These are phyloP conservation scores for Cyclopterus lumpus DNA, from an alignment of 2,797 vertebrate species.

Conservation along the genomic window DNA sequence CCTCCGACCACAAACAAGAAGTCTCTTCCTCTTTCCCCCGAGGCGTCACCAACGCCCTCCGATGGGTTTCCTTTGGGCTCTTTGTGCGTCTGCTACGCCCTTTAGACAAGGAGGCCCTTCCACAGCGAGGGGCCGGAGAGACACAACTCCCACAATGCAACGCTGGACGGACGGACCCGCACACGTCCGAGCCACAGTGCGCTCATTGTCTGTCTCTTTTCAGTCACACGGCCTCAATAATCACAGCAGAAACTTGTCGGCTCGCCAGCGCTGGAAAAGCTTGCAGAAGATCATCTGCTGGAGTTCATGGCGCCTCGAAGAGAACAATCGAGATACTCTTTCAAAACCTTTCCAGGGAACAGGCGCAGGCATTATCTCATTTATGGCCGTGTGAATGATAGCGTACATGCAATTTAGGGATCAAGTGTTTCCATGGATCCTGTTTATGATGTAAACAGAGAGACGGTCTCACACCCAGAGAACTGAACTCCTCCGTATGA, in stretches of 20 bases:
- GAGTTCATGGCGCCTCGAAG: slow-evolving; percentile 64
- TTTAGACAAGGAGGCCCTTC: slow-evolving; percentile 28
- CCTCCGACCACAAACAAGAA: background rate
- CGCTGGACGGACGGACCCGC: slow-evolving; percentile 58
- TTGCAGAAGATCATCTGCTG: slow-evolving; percentile 65
- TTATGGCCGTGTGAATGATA: slow-evolving; percentile 61
- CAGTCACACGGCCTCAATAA: slow-evolving; percentile 19
- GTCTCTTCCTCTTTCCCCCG: slow-evolving; percentile 22
- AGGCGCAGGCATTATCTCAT: slow-evolving; percentile 71
- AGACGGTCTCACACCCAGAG: slow-evolving; percentile 43
- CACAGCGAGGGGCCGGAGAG: slow-evolving; percentile 16
- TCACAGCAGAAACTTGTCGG: slow-evolving; percentile 36
- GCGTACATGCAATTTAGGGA: slow-evolving; percentile 57
- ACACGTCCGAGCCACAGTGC: slow-evolving; percentile 59
- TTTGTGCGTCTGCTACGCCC: slow-evolving; percentile 37
- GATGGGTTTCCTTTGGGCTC: slow-evolving; percentile 49
- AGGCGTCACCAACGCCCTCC: too few species aligned
- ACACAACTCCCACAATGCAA: slow-evolving; percentile 39
- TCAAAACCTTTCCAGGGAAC: slow-evolving; percentile 58
- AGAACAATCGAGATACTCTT: slow-evolving; percentile 79
- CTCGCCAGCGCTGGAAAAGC: slow-evolving; percentile 64
- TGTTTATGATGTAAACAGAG: slow-evolving; percentile 65
- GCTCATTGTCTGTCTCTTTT: slow-evolving; percentile 57
- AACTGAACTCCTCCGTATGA: slow-evolving; percentile 26
- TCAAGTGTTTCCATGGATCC: slow-evolving; percentile 65